Conservation (phyloP, 2,113 vertebrate genomes). For the Chitala chitala region DNA sequence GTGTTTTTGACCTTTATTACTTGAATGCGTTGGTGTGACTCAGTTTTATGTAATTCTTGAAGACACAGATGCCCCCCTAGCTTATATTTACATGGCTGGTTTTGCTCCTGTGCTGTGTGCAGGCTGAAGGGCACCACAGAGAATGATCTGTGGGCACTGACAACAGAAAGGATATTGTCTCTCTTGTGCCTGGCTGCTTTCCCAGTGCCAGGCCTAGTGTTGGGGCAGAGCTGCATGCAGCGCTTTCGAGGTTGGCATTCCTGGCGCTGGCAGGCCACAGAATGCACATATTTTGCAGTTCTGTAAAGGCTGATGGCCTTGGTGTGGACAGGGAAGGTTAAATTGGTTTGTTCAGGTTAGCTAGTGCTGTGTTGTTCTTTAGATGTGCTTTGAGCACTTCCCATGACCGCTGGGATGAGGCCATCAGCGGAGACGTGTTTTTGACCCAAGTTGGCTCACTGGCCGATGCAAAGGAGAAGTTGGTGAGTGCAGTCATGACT, state of each 20-base stretch:
- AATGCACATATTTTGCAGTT: background rate
- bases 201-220: no score
- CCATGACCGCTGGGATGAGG: background rate
- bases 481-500: no score
- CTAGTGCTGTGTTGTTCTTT: background rate
- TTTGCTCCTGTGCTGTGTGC: no score
- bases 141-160: background rate
- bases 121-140: no score
- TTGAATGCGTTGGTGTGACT: no score
- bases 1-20: background rate
- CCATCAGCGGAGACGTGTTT: no score
- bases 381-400: background rate
- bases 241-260: background rate
- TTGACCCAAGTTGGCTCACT: no score
- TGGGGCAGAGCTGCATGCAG: background rate
- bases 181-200: background rate
- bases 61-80: no score
- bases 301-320: background rate
- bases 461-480: no score
- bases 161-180: slow-evolving; percentile 5
- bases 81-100: no score
- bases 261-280: background rate
- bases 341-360: background rate
- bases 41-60: no score
- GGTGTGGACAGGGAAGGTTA: no score